Evolutionary conservation across 2,797 vertebrate species (phyloP), one percentile per base, ranked within the genome.

Genomic region (Halcyon badia): DNA sequence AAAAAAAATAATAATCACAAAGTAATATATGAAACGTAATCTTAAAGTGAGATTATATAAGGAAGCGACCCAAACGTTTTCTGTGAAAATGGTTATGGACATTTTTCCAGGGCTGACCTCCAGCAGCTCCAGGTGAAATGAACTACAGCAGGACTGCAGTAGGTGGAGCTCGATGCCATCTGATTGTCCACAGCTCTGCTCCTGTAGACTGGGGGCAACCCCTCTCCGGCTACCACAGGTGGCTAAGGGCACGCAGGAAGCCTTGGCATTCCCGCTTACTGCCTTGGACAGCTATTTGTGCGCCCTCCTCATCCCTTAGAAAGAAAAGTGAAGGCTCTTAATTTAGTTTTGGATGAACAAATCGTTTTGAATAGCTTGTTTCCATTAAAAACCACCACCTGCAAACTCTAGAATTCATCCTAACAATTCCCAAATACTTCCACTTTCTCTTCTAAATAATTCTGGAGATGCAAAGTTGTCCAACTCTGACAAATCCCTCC

Each of bases 131-230:
- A 26, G 41, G 41, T 20, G 24, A 22, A 35, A 11, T 14, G 37
- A 33, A 80, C 44, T 84, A 41, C 89, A 48, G 73, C 3, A 51
- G 22, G 25, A 20, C n/a, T 42, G 84, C 96, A 54, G 96, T n/a
- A 97, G 95, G 66, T 89, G 96, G 95, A 96, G 96, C 95, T 92
- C 94, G 3, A 39, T 56, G 91, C 81, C 73, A 61, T 49, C 20
- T 2, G 19, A 87, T 52, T 8, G 5, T 2, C 85, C 35, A 2
- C 1, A 16, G 26, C 42, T 70, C 25, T 0, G 0, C 42, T 64
- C 33, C 48, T 5, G 13, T 3, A 37, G 31, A 49, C 20, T 15
- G 56, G 5, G 33, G 51, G 46, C 1, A 1, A 61, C 22, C 54
- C n/a, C 10, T 65, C 4, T 2, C 65, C 9, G n/a, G 42, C 42